A percentile compares a stretch with the other conserved stretches of the same genome.
phyloP scores from a whole-genome alignment of 2,888 invertebrate species.

The Lingula anatina region DNA sequence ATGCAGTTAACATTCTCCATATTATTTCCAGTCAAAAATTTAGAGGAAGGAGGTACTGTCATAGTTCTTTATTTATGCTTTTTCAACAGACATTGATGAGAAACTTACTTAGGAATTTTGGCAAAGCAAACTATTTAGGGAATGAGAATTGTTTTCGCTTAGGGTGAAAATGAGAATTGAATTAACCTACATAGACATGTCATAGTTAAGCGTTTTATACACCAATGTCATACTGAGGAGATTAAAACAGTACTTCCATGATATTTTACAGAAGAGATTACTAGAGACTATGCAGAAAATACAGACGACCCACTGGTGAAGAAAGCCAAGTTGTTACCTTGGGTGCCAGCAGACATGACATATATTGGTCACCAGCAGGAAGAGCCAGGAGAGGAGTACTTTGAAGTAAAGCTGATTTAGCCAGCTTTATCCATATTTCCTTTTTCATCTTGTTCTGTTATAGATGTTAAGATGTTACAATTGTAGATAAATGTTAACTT shows the following conservation, averaged over 20 bases:
- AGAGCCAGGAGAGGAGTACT: conserved; percentile 69
- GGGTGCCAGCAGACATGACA: conserved; percentile 62
- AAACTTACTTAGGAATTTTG: no score
- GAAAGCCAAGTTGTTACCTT: conserved; percentile 63
- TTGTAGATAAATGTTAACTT: no score
- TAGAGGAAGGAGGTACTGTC: conserved; percentile 30
- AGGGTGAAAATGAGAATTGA: no score
- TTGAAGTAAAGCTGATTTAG: conserved; percentile 53
- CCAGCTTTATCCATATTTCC: conserved; percentile 4
- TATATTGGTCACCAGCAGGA: conserved; percentile 58
- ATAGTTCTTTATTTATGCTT: no score
- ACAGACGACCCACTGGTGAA: conserved; percentile 18
- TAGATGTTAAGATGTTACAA: no score
- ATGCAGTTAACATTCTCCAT: conserved; percentile 29
- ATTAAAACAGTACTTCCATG: no score
- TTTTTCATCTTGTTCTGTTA: no score
- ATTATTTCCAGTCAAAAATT: conserved; percentile 36
- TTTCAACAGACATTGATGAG: no score
- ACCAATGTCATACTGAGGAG: no score
- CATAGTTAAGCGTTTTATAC: neutral
- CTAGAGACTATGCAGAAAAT: conserved; percentile 74
- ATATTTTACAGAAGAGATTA: conserved; percentile 62
- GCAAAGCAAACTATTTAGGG: no score
- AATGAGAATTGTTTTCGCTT: no score
- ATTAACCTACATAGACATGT: neutral